Evolutionary conservation across 2,888 invertebrate species (phyloP).

Genomic region (Andrena camellia): DNA sequence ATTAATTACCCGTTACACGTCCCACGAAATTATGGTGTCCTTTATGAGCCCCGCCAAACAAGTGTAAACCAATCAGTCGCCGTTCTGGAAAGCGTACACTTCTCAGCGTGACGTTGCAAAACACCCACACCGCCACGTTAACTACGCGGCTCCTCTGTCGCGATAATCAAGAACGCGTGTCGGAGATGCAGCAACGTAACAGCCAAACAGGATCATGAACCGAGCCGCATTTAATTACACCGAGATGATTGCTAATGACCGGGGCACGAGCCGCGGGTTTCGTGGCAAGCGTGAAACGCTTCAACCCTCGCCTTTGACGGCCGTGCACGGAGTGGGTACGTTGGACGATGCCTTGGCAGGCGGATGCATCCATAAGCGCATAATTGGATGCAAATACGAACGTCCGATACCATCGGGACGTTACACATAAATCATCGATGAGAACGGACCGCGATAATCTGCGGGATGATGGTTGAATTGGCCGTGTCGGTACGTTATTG

Average conservation of each 20-base stretch:
- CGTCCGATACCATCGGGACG: conserved; percentile 32
- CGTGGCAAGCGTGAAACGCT: conserved; percentile 41
- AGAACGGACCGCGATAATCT: conserved; percentile 30
- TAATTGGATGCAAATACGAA: conserved; percentile 41
- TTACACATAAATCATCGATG: conserved; percentile 48
- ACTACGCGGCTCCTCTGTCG: neutral
- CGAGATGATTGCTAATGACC: conserved; percentile 25
- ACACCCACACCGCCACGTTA: neutral
- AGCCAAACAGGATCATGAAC: conserved; percentile 10
- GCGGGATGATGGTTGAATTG: conserved; percentile 6
- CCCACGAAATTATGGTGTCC: conserved; percentile 23
- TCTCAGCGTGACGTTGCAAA: conserved; percentile 11
- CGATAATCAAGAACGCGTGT: conserved; percentile 3
- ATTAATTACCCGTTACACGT: conserved; percentile 43
- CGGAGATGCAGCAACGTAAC: neutral
- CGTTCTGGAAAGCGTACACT: conserved; percentile 30
- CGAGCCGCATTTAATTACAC: conserved; percentile 39
- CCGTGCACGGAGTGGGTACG: neutral
- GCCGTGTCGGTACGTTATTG: conserved; percentile 38
- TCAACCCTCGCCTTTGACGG: conserved; percentile 22
- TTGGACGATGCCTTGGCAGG: conserved; percentile 21
- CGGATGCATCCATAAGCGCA: conserved; percentile 24
- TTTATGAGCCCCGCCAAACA: conserved; percentile 17
- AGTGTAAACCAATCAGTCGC: conserved; percentile 45
- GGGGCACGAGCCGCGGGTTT: conserved; percentile 17